phyloP scores from a whole-genome alignment of 2,113 vertebrate species.

The Gavialis gangeticus region DNA sequence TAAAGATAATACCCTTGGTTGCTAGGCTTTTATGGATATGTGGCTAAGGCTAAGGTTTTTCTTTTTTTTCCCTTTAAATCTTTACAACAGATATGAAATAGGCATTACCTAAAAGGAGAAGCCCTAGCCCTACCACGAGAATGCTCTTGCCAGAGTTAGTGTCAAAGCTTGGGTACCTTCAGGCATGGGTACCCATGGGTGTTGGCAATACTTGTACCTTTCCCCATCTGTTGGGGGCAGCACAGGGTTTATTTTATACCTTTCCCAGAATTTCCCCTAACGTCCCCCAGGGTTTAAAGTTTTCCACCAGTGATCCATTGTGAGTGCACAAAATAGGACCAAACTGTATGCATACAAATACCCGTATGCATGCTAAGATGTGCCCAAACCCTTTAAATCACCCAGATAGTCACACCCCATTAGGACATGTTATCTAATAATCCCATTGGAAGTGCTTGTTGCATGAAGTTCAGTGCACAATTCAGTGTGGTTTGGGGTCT shows the following conservation, averaged over 20 bases:
- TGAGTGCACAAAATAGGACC: not conserved
- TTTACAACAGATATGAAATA: slow-evolving; percentile 43
- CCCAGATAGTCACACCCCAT: not conserved
- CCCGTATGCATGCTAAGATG: not conserved
- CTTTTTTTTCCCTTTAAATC: not conserved
- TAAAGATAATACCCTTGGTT: slow-evolving; percentile 77
- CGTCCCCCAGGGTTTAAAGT: not conserved
- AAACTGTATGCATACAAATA: accelerated
- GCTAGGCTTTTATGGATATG: slow-evolving; percentile 72
- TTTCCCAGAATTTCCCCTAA: not conserved
- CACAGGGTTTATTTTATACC: slow-evolving; percentile 24
- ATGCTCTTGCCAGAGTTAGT: not conserved
- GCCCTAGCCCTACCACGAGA: not conserved
- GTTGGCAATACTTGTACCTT: not conserved
- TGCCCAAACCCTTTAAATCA: not conserved
- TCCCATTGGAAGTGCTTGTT: not conserved
- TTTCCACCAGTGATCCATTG: accelerated
- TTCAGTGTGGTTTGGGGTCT: accelerated
- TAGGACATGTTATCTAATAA: not conserved
- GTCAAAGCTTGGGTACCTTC: not conserved
- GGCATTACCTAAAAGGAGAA: slow-evolving; percentile 32
- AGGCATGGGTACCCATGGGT: not conserved
- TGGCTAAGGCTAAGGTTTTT: slow-evolving; percentile 53
- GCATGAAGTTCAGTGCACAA: not conserved
- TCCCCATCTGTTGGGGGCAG: slow-evolving; percentile 45